Evolutionary conservation across 2,797 vertebrate species (phyloP).

Genomic region (Scarus forsteni): DNA sequence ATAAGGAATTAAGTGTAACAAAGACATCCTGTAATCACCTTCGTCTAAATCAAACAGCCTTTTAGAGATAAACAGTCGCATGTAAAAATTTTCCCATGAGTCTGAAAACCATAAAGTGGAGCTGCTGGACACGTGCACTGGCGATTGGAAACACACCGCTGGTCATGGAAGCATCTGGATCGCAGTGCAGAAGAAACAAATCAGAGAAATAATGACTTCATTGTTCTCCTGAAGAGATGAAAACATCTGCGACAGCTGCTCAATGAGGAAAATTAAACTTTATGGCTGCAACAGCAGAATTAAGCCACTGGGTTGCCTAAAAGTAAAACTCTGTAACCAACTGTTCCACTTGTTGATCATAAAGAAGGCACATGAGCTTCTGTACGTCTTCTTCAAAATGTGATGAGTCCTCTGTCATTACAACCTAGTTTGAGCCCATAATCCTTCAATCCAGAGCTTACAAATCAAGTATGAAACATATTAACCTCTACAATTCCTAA

Average conservation of each 20-base stretch:
- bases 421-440: too few species aligned
- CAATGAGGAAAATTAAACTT: not conserved
- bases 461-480: too few species aligned
- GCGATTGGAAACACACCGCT: constrained; percentile 69
- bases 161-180: constrained; percentile 48
- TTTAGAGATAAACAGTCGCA: not conserved
- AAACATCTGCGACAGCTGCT: constrained; percentile 19
- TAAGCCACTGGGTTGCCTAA: not conserved
- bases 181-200: constrained; percentile 62
- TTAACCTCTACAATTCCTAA: too few species aligned
- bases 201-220: constrained; percentile 72
- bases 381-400: too few species aligned
- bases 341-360: too few species aligned
- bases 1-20: too few species aligned
- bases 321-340: too few species aligned
- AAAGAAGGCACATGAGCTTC: too few species aligned
- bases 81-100: not conserved
- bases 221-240: constrained; percentile 61
- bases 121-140: constrained; percentile 66
- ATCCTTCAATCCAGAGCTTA: too few species aligned
- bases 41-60: not conserved
- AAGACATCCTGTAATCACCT: not conserved
- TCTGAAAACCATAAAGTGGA: constrained; percentile 62
- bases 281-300: not conserved
- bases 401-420: too few species aligned